Conservation (phyloP, 2,888 invertebrate species). For the Aphodius sticticus region DNA sequence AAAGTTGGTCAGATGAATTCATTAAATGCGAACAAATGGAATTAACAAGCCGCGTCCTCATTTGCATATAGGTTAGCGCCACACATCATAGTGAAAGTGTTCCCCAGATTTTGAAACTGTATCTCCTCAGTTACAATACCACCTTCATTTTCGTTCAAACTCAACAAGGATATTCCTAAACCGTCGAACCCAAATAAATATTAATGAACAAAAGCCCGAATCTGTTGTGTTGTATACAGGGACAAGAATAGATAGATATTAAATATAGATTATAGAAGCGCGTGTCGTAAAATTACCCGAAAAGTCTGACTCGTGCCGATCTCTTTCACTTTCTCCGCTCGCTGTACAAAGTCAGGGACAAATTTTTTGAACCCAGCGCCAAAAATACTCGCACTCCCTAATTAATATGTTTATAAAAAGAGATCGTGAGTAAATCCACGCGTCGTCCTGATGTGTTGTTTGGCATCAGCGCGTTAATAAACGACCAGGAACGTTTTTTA, state of each 20-base stretch:
- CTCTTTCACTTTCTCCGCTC: constrained; percentile 16
- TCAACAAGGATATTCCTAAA: too few relatives aligned
- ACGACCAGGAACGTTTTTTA: constrained; percentile 17
- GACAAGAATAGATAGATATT: not conserved
- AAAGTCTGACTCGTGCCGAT: constrained; percentile 16
- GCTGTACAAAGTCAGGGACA: constrained; percentile 30
- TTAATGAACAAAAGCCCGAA: not conserved
- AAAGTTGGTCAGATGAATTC: not conserved
- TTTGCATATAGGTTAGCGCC: not conserved
- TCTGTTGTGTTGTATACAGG: not conserved
- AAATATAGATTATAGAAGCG: constrained; percentile 7
- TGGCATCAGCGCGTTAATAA: constrained; percentile 18
- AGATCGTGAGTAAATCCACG: constrained; percentile 20
- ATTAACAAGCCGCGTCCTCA: not conserved
- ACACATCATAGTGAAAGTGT: not conserved
- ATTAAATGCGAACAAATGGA: constrained; percentile 4
- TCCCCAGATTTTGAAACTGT: not conserved
- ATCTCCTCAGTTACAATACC: not conserved
- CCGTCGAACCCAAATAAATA: not conserved
- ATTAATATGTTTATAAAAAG: constrained; percentile 24
- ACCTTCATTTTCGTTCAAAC: not conserved
- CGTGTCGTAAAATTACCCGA: constrained; percentile 8
- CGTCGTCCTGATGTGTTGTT: constrained; percentile 13
- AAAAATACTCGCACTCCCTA: constrained; percentile 22
- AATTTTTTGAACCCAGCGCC: constrained; percentile 24